These are phyloP conservation scores for Montipora capitata DNA, from an alignment of 92 coral and sea anemone species.

Conservation along the genomic window DNA sequence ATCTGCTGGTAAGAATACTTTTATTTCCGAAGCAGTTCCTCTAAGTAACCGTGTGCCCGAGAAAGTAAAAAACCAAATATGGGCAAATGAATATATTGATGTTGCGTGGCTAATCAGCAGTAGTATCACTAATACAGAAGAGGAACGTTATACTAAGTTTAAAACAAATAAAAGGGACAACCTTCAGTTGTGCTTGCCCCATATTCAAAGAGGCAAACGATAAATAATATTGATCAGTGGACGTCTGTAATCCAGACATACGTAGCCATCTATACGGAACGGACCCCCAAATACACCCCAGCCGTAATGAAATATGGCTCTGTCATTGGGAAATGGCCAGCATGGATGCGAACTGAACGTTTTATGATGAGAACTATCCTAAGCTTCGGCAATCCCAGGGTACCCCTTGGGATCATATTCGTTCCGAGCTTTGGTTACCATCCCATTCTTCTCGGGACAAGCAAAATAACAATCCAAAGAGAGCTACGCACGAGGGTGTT, in stretches of 20 bases:
- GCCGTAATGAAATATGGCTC: not conserved
- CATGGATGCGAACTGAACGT: not conserved
- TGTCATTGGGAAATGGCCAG: not conserved
- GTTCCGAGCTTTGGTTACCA: constrained; percentile 53
- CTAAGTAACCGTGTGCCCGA: not conserved
- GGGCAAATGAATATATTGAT: constrained; percentile 24
- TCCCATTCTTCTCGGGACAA: constrained; percentile 23
- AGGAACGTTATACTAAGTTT: not conserved
- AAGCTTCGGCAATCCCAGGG: constrained; percentile 21
- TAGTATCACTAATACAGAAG: not conserved
- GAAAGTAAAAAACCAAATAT: constrained; percentile 7
- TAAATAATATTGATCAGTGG: constrained; percentile 23
- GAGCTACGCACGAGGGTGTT: not conserved
- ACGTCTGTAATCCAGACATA: constrained; percentile 36
- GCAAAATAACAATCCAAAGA: not conserved
- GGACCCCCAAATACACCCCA: not conserved
- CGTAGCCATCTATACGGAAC: not conserved
- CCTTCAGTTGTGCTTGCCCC: constrained; percentile 19
- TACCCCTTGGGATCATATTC: constrained; percentile 34
- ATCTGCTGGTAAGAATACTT: not conserved
- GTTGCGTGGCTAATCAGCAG: not conserved
- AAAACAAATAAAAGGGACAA: not conserved
- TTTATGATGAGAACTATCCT: constrained; percentile 17
- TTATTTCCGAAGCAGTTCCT: not conserved
- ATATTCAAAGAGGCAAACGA: not conserved